Evolutionary conservation across 1,140 invertebrate genomes (phyloP).

Genomic region (Neotoxoptera formosana): DNA sequence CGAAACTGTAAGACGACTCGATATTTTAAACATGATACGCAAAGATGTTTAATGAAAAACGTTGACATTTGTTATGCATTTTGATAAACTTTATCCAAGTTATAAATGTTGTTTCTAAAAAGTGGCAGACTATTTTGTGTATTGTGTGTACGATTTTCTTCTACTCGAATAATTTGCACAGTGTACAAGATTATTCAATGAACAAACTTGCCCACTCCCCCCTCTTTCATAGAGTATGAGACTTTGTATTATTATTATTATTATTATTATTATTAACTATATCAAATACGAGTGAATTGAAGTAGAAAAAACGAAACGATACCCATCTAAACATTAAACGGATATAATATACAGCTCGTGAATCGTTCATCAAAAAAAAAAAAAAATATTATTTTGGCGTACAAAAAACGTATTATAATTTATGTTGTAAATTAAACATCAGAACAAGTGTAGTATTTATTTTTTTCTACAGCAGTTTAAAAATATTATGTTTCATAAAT

Average conservation of each 20-base stretch:
- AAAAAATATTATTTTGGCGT: background rate
- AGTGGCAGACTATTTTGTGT: background rate
- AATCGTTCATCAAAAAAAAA: background rate
- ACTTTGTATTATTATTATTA: background rate
- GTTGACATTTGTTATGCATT: background rate
- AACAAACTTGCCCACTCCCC: background rate
- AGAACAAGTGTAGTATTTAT: too few relatives aligned
- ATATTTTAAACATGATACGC: background rate
- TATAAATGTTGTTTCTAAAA: background rate
- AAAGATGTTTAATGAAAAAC: background rate
- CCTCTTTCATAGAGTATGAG: background rate
- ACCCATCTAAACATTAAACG: background rate
- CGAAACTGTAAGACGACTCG: background rate
- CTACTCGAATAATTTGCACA: background rate
- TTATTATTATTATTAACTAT: background rate
- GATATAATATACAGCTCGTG: background rate
- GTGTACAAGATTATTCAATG: background rate
- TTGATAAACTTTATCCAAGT: background rate
- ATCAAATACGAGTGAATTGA: background rate
- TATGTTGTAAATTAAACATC: background rate
- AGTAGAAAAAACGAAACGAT: constrained; percentile 7
- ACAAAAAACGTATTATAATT: background rate
- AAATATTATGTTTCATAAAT: too few relatives aligned
- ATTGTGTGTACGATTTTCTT: background rate
- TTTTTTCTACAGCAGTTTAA: too few relatives aligned